phyloP scores from a whole-genome alignment of 2,113 vertebrate species.

The Barbus barbus region DNA sequence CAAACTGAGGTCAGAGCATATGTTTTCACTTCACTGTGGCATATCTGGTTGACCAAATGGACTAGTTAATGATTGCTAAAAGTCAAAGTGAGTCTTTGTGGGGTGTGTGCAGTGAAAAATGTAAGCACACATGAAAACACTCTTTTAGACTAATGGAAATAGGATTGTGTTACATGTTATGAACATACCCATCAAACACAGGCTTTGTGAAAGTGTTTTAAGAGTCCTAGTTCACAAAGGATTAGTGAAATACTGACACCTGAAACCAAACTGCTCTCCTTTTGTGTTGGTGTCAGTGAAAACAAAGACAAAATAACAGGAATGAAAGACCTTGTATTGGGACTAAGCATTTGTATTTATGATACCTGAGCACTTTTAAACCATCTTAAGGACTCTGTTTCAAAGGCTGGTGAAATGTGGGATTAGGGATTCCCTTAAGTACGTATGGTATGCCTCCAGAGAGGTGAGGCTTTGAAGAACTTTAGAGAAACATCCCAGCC shows the following conservation, averaged over 20 bases:
- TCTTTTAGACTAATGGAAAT: background rate
- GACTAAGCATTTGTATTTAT: slow-evolving; percentile 2
- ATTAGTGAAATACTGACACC: slow-evolving; percentile 1
- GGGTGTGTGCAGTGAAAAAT: background rate
- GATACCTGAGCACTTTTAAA: slow-evolving; percentile 34
- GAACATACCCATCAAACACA: background rate
- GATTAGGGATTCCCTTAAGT: slow-evolving; percentile 14
- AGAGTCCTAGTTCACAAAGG: background rate
- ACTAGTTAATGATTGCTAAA: slow-evolving; percentile 18
- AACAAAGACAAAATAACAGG: slow-evolving; percentile 22
- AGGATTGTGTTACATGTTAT: slow-evolving; percentile 1
- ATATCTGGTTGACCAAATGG: background rate
- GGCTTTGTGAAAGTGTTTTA: background rate
- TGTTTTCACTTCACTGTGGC: slow-evolving; percentile 11
- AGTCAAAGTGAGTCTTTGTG: background rate
- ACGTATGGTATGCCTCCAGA: background rate
- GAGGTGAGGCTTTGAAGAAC: background rate
- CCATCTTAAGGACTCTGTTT: background rate
- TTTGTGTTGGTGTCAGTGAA: background rate
- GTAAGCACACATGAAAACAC: background rate
- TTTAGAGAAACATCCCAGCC: background rate
- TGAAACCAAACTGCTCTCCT: background rate
- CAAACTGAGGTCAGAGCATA: slow-evolving; percentile 16
- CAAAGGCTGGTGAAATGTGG: slow-evolving; percentile 10
- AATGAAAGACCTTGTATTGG: slow-evolving; percentile 7